Percentiles rank a stretch among this genome's conserved stretches.
These are phyloP conservation scores for Tryphoninae sp. DNA, from an alignment of 2,888 invertebrate genomes.

Conservation along the genomic window DNA sequence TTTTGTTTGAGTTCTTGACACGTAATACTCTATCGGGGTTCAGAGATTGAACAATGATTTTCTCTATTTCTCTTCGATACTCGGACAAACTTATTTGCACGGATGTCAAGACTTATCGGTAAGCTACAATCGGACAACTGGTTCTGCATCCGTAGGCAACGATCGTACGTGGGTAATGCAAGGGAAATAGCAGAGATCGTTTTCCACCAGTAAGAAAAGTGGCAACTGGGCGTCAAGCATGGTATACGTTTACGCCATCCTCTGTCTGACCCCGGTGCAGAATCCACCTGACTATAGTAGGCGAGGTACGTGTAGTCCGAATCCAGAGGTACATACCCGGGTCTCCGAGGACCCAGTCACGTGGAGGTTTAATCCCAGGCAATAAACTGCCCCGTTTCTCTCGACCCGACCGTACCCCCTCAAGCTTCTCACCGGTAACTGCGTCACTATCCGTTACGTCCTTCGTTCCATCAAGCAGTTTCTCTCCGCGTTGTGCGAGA, in stretches of 20 bases:
- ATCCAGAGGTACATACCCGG: slow-evolving; percentile 49
- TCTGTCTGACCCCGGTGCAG: neutral
- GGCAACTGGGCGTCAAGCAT: neutral
- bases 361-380: slow-evolving; percentile 74
- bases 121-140: neutral
- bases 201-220: slow-evolving; percentile 24
- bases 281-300: slow-evolving; percentile 13
- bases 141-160: neutral
- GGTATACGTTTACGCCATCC: slow-evolving; percentile 41
- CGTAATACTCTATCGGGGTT: too few relatives aligned
- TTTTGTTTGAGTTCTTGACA: too few relatives aligned
- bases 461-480: slow-evolving; percentile 72
- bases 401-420: slow-evolving; percentile 51
- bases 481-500: slow-evolving; percentile 45
- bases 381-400: slow-evolving; percentile 73
- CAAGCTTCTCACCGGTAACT: slow-evolving; percentile 58
- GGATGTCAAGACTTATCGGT: neutral
- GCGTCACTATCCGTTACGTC: slow-evolving; percentile 70
- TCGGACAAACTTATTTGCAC: too few relatives aligned
- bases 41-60: too few relatives aligned
- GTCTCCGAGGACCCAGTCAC: slow-evolving; percentile 71
- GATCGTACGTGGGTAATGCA: neutral
- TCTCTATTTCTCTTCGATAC: too few relatives aligned
- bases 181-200: neutral
- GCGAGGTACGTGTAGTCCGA: slow-evolving; percentile 39